phyloP scores from a whole-genome alignment of 2,797 vertebrate species.

The Semotilus atromaculatus region DNA sequence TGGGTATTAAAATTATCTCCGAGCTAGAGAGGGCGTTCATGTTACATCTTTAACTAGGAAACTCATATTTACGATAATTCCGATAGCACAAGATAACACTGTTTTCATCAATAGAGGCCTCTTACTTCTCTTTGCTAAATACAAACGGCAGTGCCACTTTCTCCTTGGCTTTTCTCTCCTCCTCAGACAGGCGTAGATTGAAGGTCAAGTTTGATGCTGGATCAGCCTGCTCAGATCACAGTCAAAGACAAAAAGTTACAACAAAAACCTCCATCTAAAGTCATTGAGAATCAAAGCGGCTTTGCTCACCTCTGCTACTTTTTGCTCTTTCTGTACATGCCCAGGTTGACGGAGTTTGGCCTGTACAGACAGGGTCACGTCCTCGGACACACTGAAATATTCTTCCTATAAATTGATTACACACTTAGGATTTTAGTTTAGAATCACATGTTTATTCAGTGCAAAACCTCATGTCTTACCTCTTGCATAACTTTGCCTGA shows the following conservation, averaged over 20 bases:
- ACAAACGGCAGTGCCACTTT: conserved; percentile 85
- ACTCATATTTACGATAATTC: neutral
- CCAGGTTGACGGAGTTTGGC: conserved; percentile 63
- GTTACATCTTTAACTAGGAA: neutral
- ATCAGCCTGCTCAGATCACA: conserved; percentile 70
- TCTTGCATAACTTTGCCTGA: conserved; percentile 78
- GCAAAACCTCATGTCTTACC: conserved; percentile 62
- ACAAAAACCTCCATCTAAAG: neutral
- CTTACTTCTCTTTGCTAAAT: conserved; percentile 87
- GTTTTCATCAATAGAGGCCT: neutral
- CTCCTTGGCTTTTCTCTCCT: conserved; percentile 80
- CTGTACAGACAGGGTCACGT: conserved; percentile 69
- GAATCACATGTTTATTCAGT: neutral
- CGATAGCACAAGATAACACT: neutral
- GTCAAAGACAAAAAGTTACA: conserved; percentile 42
- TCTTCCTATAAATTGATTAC: conserved; percentile 71
- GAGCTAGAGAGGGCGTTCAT: neutral
- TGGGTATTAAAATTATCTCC: too few species aligned
- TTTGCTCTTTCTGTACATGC: conserved; percentile 57
- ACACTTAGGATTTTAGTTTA: neutral
- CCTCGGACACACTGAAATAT: conserved; percentile 72
- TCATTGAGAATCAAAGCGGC: neutral
- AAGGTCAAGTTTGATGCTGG: conserved; percentile 84
- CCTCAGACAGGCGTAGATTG: conserved; percentile 83
- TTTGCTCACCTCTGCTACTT: conserved; percentile 70